Evolutionary conservation across 2,113 vertebrate species (phyloP).

Genomic region (Python bivittatus): DNA sequence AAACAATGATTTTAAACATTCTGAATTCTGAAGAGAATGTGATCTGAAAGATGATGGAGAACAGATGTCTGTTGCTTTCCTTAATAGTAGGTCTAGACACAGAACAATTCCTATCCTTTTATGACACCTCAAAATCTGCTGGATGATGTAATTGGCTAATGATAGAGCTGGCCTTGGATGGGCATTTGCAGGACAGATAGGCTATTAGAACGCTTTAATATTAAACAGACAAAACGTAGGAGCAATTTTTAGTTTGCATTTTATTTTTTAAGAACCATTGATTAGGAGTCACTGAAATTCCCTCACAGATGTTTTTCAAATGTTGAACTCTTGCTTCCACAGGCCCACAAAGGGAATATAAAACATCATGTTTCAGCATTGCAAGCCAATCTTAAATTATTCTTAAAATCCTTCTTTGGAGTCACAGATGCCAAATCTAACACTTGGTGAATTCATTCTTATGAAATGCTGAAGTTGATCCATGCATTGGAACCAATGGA

Average conservation of each 20-base stretch:
- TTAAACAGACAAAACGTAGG: neutral
- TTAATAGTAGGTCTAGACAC: neutral
- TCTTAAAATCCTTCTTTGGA: slow-evolving; percentile 26
- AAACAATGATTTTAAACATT: neutral
- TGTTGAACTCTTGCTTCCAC: neutral
- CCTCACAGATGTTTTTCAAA: slow-evolving; percentile 30
- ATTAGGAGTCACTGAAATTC: slow-evolving; percentile 20
- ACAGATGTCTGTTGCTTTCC: neutral
- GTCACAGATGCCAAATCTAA: slow-evolving; percentile 19
- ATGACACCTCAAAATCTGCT: neutral
- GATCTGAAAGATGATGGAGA: neutral
- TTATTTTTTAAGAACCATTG: neutral
- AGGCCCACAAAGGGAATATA: slow-evolving; percentile 17
- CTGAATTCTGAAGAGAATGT: neutral
- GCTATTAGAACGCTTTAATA: neutral
- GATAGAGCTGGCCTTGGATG: neutral
- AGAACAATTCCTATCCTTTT: neutral
- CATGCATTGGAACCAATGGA: neutral
- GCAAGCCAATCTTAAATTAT: slow-evolving; percentile 15
- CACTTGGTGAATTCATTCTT: slow-evolving; percentile 29
- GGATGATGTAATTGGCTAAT: neutral
- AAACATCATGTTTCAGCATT: slow-evolving; percentile 5
- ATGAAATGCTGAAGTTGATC: neutral
- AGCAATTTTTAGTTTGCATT: neutral
- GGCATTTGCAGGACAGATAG: neutral